Percentiles rank a stretch among this genome's conserved stretches.
phyloP scores from a whole-genome alignment of 2,797 vertebrate species.

The Antrozous pallidus region DNA sequence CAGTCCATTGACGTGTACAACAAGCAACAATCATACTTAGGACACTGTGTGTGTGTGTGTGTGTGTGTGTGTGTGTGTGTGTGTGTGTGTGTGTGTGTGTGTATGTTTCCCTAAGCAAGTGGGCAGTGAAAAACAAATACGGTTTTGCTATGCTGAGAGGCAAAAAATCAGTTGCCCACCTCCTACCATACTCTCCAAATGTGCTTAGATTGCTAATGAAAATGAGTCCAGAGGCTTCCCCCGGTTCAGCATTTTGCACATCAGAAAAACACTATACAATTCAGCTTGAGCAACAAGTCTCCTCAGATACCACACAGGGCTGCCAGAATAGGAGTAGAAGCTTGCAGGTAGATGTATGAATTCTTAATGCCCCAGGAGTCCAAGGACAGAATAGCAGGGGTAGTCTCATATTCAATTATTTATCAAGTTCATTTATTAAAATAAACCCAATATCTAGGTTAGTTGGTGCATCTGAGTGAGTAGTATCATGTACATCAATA shows the following conservation, averaged over 20 bases:
- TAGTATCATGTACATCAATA: constrained; percentile 55
- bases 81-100: no score
- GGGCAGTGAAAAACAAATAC: constrained; percentile 3
- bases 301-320: background rate
- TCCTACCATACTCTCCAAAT: constrained; percentile 19
- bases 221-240: constrained; percentile 51
- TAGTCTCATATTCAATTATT: constrained; percentile 71
- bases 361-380: constrained; percentile 68
- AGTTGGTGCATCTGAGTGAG: constrained; percentile 42
- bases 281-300: constrained; percentile 35
- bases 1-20: background rate
- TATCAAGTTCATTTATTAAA: constrained; percentile 72
- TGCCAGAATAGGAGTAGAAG: constrained; percentile 29
- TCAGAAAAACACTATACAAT: constrained; percentile 45
- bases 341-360: constrained; percentile 65
- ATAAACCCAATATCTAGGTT: constrained; percentile 61
- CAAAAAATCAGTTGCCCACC: constrained; percentile 21
- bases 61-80: no score
- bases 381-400: constrained; percentile 45
- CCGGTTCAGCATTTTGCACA: constrained; percentile 56
- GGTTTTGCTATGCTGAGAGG: constrained; percentile 17
- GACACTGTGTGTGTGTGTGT: background rate
- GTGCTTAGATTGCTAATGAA: constrained; percentile 63
- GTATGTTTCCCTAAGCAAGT: background rate
- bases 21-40: background rate